Base-by-base conservation (phyloP, 1,140 invertebrate genomes). In the Capitella teleta region DNA sequence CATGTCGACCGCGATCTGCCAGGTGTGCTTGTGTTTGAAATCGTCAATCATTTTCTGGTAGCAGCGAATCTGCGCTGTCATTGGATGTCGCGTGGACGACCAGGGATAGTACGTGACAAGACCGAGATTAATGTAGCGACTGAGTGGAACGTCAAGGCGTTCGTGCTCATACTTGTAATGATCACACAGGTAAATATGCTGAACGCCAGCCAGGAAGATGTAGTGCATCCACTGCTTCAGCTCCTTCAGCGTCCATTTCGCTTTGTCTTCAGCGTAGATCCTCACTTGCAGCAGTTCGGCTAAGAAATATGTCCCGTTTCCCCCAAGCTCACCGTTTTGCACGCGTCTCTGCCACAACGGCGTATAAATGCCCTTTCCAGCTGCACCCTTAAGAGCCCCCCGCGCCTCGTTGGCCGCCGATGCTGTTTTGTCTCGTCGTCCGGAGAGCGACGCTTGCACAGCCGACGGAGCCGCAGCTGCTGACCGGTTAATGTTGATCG, bases 151-250 rank as follows among this genome's bases (percentile, higher is more conserved):
- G 30, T 50, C 38, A 18, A 50, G 19, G 21, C 19, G 34, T 38
- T 50, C 48, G 23, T 25, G 24, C 4, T 50, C 38, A 28, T 16
- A 42, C 16, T 16, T 28, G 25, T 44, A 50, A 18, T 50, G 48
- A 28, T 50, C 48, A 28, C 48, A 50, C 14, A 50, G 21, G 18
- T 25, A 28, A 12, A 50, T 42, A 21, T 50, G 48, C 18, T 50
- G 19, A 3, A 50, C 48, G 25, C 48, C 48, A 28, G 48, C 48
- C 26, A 50, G 26, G 28, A 50, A 42, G 5, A 50, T 21, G 26
- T 50, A 50, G 28, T 50, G 48, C 6, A 50, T 38, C 48, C 48
- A 50, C 26, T 50, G 48, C 25, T 50, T 50, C 16, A 50, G 48
- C 36, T 50, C 48, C 19, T 42, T 50, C 10, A 50, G 24, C 14